Evolutionary conservation across 2,888 invertebrate genomes (phyloP).

Genomic region (Cephus nigrinus): DNA sequence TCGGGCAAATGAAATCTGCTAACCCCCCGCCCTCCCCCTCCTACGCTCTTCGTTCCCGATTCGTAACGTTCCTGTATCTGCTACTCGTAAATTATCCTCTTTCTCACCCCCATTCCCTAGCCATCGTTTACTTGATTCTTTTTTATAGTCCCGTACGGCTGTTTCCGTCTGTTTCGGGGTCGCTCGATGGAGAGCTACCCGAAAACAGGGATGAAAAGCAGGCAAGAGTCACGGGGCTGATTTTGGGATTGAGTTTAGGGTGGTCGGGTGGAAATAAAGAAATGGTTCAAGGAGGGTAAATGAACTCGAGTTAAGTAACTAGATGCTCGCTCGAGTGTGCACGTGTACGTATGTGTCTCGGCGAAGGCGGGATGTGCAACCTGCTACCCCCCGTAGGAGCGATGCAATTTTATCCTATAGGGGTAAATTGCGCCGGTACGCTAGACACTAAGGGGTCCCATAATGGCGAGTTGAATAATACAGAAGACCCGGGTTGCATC

Average conservation of each 20-base stretch:
- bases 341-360: not conserved
- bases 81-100: not conserved
- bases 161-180: too few species aligned
- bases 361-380: conserved; percentile 1
- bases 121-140: not conserved
- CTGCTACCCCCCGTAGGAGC: conserved; percentile 16
- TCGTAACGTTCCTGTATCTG: too few species aligned
- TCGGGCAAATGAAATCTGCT: too few species aligned
- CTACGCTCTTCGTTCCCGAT: too few species aligned
- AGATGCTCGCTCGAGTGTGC: conserved; percentile 28
- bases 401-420: conserved; percentile 52
- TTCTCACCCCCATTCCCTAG: not conserved
- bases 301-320: conserved; percentile 45
- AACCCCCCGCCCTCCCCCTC: too few species aligned
- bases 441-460: conserved; percentile 25
- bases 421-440: conserved; percentile 23
- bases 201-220: too few species aligned
- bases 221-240: conserved; percentile 14
- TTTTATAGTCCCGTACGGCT: too few species aligned
- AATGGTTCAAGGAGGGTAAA: too few species aligned
- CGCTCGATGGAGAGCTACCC: too few species aligned
- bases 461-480: conserved; percentile 50
- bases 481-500: conserved; percentile 14
- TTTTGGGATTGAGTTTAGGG: not conserved
- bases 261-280: too few species aligned